Evolutionary conservation across 2,888 invertebrate genomes (phyloP).

Genomic region (Pseudococcus jackbeardsleyi): DNA sequence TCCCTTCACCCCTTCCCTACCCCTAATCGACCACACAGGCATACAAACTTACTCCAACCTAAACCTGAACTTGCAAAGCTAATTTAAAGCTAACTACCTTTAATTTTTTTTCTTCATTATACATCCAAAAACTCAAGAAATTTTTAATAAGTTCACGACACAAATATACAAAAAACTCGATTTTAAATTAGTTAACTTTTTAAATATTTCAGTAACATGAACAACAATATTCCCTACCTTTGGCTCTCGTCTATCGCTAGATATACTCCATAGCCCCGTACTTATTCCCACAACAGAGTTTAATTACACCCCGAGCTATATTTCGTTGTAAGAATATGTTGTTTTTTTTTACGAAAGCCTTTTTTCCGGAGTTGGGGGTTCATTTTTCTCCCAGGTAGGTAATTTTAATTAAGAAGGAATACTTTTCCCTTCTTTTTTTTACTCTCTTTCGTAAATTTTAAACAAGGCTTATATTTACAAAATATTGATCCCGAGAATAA

Average conservation of each 20-base stretch:
- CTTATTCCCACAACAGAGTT: constrained; percentile 4
- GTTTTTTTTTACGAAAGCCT: neutral
- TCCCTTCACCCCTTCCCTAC: too few species aligned
- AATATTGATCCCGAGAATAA: constrained; percentile 26
- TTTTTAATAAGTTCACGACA: constrained; percentile 6
- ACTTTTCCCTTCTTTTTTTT: neutral
- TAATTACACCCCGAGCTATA: constrained; percentile 31
- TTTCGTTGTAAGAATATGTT: neutral
- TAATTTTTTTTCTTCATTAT: neutral
- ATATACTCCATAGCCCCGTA: neutral
- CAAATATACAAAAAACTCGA: neutral
- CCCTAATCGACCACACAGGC: too few species aligned
- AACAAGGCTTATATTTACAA: neutral
- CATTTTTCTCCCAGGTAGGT: neutral
- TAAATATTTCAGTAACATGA: constrained; percentile 24
- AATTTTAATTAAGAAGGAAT: constrained; percentile 20
- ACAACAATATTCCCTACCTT: neutral
- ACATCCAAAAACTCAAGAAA: neutral
- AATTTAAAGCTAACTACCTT: too few species aligned
- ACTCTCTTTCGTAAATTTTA: neutral
- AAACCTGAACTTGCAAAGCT: too few species aligned
- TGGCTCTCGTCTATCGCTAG: neutral
- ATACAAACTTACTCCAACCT: too few species aligned
- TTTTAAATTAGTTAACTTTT: constrained; percentile 26
- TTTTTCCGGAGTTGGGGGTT: neutral